Evolutionary conservation across 30 jellyfish, hydroid and myxozoan genomes (phyloP), one percentile per base, ranked within the genome.

Genomic region (Aurelia aurita complex sp. Pacific): DNA sequence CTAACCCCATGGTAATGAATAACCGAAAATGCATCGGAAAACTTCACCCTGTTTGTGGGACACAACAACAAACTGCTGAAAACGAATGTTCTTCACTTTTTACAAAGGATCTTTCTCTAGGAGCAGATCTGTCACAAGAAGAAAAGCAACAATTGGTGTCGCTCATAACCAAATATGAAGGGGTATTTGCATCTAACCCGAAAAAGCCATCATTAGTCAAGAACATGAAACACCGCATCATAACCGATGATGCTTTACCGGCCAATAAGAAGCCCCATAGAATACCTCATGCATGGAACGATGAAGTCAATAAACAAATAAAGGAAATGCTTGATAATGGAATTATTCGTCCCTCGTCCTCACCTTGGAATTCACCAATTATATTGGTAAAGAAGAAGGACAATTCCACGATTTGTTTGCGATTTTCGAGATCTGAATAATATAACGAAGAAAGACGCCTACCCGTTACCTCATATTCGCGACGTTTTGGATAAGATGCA

Each of bases 391-490:
- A 76, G 34, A 76, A 59, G 64, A 76, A 76, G 79, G 87, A 76
- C 64, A 62, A 62, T 34, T 14, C 78, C 17, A 51, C 34, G 87
- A 5, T 76, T 23, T 0, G 29, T 23, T 23, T 23, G 29, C 29
- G 29, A 23, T 23, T 23, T 23, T 23, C 29, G 29, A 50, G 69
- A 76, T 5, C 60, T 73, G 10, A 73, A 73, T 51, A 76, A 73
- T 1, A 76, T 46, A 5, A 73, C 84, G 10, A 73, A 73, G 19
- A 73, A 73, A 33, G 84, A 73, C 60, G 10, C 84, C 10, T 73
- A 73, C 50, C 84, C 84, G 6, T 73, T 73, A 46, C 84, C 87
- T 36, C 87, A 76, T 63, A 76, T 76, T 38, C 87, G 87, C 16
- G 87, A 76, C 38, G 87, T 76, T 15, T 4, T 55, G 16, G 76